Evolutionary conservation across 1,140 invertebrate species (phyloP).

Genomic region (Planococcus citri): DNA sequence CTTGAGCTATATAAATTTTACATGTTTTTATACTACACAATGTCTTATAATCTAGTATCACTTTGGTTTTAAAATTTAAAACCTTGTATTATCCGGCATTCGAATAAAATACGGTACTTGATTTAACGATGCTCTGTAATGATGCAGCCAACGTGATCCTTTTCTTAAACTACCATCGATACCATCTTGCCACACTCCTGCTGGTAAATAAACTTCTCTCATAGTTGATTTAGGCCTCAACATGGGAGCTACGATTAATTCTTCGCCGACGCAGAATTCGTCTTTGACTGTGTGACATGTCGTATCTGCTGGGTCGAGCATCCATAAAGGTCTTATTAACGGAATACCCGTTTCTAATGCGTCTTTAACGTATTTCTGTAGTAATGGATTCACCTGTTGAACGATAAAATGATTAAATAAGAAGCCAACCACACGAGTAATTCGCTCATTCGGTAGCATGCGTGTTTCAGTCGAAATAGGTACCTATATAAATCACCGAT

Average conservation of each 20-base stretch:
- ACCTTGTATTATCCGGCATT: slow-evolving; percentile 70
- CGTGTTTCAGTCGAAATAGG: background rate
- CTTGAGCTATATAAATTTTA: too few relatives aligned
- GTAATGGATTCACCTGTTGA: slow-evolving; percentile 51
- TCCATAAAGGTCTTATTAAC: slow-evolving; percentile 80
- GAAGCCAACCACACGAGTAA: background rate
- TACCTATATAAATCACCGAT: background rate
- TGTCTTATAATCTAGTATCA: background rate
- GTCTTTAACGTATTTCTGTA: slow-evolving; percentile 59
- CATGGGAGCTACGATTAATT: slow-evolving; percentile 83
- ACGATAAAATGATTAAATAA: background rate
- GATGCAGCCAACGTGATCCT: slow-evolving; percentile 78
- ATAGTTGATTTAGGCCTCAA: slow-evolving; percentile 50
- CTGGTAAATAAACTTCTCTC: slow-evolving; percentile 65
- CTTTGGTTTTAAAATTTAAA: slow-evolving; percentile 35
- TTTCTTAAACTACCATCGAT: slow-evolving; percentile 71
- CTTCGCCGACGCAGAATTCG: slow-evolving; percentile 82
- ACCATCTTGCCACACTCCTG: slow-evolving; percentile 79
- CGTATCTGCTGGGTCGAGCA: slow-evolving; percentile 69
- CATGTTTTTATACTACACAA: background rate
- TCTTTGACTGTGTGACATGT: slow-evolving; percentile 65
- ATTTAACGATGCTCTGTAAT: slow-evolving; percentile 63
- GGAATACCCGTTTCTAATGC: slow-evolving; percentile 67
- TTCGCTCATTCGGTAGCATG: background rate
- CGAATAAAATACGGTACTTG: slow-evolving; percentile 73